Evolutionary conservation across 2,888 invertebrate genomes (phyloP).

Genomic region (Habroteleia sp.): DNA sequence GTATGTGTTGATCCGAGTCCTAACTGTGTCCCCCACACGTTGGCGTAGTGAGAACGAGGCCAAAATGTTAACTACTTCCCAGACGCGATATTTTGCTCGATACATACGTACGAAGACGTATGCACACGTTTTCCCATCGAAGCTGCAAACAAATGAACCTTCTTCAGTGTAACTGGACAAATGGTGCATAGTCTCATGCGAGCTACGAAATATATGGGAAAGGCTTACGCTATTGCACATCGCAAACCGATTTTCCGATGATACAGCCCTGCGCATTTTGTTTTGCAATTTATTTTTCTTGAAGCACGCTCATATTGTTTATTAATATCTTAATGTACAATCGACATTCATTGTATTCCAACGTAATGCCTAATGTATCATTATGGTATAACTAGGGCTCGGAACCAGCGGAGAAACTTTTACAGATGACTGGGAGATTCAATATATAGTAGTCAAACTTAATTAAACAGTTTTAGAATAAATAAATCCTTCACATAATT

Average conservation of each 20-base stretch:
- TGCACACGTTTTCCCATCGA: slow-evolving; percentile 57
- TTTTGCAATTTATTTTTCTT: slow-evolving; percentile 29
- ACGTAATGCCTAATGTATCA: slow-evolving; percentile 27
- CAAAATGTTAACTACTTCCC: slow-evolving; percentile 77
- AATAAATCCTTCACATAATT: too few species aligned
- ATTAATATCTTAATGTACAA: slow-evolving; percentile 42
- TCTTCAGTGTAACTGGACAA: slow-evolving; percentile 58
- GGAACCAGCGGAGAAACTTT: too few species aligned
- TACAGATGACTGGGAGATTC: too few species aligned
- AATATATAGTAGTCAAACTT: too few species aligned
- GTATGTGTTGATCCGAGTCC: slow-evolving; percentile 39
- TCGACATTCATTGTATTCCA: slow-evolving; percentile 23
- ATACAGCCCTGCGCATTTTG: slow-evolving; percentile 23
- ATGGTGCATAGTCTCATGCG: slow-evolving; percentile 32
- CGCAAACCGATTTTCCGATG: slow-evolving; percentile 48
- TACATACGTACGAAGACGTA: slow-evolving; percentile 45
- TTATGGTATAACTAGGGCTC: too few species aligned
- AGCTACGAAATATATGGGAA: slow-evolving; percentile 45
- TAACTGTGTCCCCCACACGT: slow-evolving; percentile 61
- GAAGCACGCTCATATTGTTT: slow-evolving; percentile 24
- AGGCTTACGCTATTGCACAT: slow-evolving; percentile 37
- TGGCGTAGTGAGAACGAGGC: slow-evolving; percentile 70
- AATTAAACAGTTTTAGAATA: too few species aligned
- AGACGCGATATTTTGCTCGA: slow-evolving; percentile 63
- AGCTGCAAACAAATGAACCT: slow-evolving; percentile 59